Conservation (phyloP, 2,888 invertebrate genomes). For the Timema cristinae region DNA sequence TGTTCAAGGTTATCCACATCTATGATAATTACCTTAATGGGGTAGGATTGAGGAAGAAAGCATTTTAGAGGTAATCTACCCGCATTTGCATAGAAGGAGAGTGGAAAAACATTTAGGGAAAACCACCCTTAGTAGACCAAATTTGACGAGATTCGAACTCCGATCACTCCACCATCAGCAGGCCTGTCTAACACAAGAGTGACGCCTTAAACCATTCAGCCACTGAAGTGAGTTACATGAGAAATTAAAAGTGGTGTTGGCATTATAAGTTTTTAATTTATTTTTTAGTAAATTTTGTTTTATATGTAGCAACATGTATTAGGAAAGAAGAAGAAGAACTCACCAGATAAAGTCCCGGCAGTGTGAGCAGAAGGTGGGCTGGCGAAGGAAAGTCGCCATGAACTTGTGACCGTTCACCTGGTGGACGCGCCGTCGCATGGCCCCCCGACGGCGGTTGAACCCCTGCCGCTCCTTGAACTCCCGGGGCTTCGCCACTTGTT, state of each 20-base stretch:
- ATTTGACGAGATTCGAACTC: too few species aligned
- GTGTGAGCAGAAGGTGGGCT: slow-evolving; percentile 99
- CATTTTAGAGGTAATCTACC: too few species aligned
- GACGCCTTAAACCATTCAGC: too few species aligned
- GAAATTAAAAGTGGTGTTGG: not conserved
- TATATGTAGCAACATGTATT: not conserved
- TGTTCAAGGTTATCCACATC: too few species aligned
- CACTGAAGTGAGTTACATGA: too few species aligned
- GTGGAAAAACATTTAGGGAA: too few species aligned
- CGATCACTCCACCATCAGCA: too few species aligned
- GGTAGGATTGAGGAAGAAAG: too few species aligned
- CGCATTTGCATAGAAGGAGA: too few species aligned
- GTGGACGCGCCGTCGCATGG: slow-evolving; percentile 96
- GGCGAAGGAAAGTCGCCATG: slow-evolving; percentile 98
- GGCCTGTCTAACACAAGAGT: too few species aligned
- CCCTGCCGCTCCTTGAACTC: slow-evolving; percentile 96
- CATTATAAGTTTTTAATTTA: not conserved
- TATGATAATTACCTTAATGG: too few species aligned
- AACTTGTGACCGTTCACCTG: slow-evolving; percentile 99
- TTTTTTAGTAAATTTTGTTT: not conserved
- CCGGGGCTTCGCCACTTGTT: slow-evolving; percentile 54
- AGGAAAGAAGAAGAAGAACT: slow-evolving; percentile 40
- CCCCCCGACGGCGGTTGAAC: slow-evolving; percentile 92
- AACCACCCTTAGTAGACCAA: too few species aligned
- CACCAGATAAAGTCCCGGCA: slow-evolving; percentile 99